Evolutionary conservation across 2,888 invertebrate genomes (phyloP).

Genomic region (Caenorhabditis sp.): DNA sequence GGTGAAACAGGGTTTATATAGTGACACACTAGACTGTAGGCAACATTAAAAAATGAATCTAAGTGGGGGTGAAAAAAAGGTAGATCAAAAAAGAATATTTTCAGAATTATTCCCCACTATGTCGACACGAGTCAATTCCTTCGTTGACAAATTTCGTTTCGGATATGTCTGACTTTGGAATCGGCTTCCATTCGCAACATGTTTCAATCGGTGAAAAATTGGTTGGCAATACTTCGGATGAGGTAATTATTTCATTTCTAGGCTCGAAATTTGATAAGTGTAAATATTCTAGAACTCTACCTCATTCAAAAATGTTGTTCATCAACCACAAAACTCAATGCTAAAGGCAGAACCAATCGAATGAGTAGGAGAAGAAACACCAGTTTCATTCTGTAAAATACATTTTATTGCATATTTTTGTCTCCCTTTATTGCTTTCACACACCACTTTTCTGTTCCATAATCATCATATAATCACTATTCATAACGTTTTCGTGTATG

Average conservation of each 20-base stretch:
- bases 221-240: neutral
- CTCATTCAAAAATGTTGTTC: neutral
- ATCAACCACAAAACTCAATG: neutral
- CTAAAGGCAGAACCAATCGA: neutral
- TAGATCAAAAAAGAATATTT: too few species aligned
- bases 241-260: too few species aligned
- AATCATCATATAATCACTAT: neutral
- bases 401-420: constrained; percentile 11
- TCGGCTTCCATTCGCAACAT: constrained; percentile 5
- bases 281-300: neutral
- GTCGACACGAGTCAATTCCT: constrained; percentile 32
- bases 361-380: neutral
- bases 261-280: too few species aligned
- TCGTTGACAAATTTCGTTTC: constrained; percentile 30
- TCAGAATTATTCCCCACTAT: constrained; percentile 27
- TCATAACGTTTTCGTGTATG: constrained; percentile 13
- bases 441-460: neutral
- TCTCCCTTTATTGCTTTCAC: neutral
- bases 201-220: constrained; percentile 9
- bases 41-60: too few species aligned
- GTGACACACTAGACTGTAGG: too few species aligned
- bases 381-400: constrained; percentile 9
- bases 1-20: too few species aligned
- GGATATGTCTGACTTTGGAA: constrained; percentile 26
- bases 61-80: too few species aligned